Conservation (phyloP, 2,888 invertebrate species). For the Cephalotes varians region DNA sequence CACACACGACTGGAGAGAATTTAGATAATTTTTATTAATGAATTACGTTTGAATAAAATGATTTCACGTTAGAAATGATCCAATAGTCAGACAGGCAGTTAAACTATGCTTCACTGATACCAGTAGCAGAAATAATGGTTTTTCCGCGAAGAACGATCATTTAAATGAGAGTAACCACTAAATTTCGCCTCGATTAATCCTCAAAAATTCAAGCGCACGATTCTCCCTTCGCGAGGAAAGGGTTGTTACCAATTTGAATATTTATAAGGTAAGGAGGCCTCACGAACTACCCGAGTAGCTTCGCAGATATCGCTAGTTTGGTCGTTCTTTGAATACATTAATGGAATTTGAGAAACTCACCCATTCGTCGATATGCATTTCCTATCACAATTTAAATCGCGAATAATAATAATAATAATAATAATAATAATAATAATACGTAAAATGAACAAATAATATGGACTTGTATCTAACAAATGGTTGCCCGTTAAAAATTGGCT, state of each 20-base stretch:
- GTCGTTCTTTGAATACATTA: constrained; percentile 70
- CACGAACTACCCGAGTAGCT: constrained; percentile 73
- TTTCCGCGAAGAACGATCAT: constrained; percentile 51
- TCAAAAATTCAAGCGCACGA: constrained; percentile 78
- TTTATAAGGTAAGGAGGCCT: constrained; percentile 76
- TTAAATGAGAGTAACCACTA: constrained; percentile 67
- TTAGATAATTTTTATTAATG: constrained; percentile 21
- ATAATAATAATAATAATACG: background rate
- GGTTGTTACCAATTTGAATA: constrained; percentile 75
- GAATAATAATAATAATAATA: too few species aligned
- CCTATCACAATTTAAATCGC: background rate
- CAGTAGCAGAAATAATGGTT: constrained; percentile 26
- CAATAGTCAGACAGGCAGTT: constrained; percentile 15
- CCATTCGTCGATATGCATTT: constrained; percentile 30
- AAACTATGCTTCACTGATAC: constrained; percentile 41
- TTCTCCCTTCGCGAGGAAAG: constrained; percentile 62
- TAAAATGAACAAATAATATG: background rate
- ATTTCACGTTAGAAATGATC: constrained; percentile 21
- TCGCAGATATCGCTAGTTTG: constrained; percentile 68
- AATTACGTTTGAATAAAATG: background rate
- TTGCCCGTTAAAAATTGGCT: background rate
- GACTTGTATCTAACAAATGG: background rate
- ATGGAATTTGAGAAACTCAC: constrained; percentile 53
- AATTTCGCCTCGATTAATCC: constrained; percentile 71
- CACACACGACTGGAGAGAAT: background rate